Evolutionary conservation across 2,797 vertebrate genomes (phyloP).

Genomic region (Microctenopoma lineatum): DNA sequence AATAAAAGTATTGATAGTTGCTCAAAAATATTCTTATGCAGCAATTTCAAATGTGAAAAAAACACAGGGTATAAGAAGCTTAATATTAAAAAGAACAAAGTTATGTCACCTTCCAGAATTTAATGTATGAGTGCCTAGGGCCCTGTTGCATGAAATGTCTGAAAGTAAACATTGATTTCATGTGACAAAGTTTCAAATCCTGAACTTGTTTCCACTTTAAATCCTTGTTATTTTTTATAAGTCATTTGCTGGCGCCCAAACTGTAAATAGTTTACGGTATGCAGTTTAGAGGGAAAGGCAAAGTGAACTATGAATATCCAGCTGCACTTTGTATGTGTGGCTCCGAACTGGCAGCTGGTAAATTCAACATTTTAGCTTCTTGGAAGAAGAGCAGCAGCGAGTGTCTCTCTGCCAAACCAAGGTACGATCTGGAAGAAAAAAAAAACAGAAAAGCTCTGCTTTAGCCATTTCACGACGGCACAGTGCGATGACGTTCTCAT

Average conservation of each 20-base stretch:
- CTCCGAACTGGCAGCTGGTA: constrained; percentile 39
- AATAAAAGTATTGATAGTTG: neutral
- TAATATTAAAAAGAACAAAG: constrained; percentile 2
- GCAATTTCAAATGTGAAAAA: neutral
- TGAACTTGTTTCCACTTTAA: constrained; percentile 50
- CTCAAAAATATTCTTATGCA: neutral
- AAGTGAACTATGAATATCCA: constrained; percentile 42
- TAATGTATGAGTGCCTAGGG: neutral
- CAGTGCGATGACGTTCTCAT: constrained; percentile 43
- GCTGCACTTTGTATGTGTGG: constrained; percentile 54
- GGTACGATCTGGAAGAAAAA: neutral
- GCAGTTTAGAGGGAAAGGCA: constrained; percentile 34
- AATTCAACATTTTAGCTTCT: constrained; percentile 57
- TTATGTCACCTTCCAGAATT: neutral
- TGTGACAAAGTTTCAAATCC: constrained; percentile 36
- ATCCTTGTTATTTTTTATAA: constrained; percentile 61
- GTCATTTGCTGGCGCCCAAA: constrained; percentile 40
- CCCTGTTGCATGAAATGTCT: neutral
- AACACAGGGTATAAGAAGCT: neutral
- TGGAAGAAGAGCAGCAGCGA: constrained; percentile 45
- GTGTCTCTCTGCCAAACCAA: constrained; percentile 47
- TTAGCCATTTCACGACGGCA: constrained; percentile 39
- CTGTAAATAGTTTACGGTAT: constrained; percentile 61
- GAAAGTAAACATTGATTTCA: constrained; percentile 31
- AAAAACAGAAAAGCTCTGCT: neutral